phyloP scores from a whole-genome alignment of 2,797 vertebrate species.

The Gephyroberyx darwinii region DNA sequence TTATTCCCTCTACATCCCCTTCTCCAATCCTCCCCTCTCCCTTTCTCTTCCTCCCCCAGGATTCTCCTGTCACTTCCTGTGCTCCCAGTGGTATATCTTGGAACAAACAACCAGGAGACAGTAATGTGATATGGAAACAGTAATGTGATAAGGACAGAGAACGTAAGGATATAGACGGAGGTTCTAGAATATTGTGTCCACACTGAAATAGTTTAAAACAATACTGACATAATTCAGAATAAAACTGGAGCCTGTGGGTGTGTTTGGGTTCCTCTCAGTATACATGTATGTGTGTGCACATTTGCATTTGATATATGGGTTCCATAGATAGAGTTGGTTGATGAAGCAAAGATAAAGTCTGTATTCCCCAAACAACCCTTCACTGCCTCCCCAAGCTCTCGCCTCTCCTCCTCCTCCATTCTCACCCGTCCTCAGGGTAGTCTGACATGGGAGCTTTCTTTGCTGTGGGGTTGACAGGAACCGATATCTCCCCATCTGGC shows the following conservation, averaged over 20 bases:
- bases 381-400: conserved; percentile 38
- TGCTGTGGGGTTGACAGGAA: conserved; percentile 76
- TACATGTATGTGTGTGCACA: not conserved
- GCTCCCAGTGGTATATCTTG: conserved; percentile 62
- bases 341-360: conserved; percentile 52
- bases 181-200: conserved; percentile 41
- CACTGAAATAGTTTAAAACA: conserved; percentile 25
- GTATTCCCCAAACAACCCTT: conserved; percentile 50
- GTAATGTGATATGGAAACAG: conserved; percentile 56
- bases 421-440: conserved; percentile 44
- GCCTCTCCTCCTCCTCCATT: conserved; percentile 42
- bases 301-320: conserved; percentile 38
- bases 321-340: conserved; percentile 43
- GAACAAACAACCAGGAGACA: conserved; percentile 66
- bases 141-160: conserved; percentile 55
- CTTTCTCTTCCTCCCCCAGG: conserved; percentile 62
- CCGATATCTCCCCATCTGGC: conserved; percentile 81
- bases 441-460: conserved; percentile 60
- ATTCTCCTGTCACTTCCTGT: conserved; percentile 72
- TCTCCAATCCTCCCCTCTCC: conserved; percentile 43
- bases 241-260: not conserved
- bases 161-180: conserved; percentile 51
- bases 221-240: not conserved
- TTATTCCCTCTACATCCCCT: conserved; percentile 60
- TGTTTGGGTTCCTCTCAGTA: conserved; percentile 18